These are phyloP conservation scores for Drosophila punjabiensis DNA, from an alignment of 1,140 invertebrate species.

Conservation along the genomic window DNA sequence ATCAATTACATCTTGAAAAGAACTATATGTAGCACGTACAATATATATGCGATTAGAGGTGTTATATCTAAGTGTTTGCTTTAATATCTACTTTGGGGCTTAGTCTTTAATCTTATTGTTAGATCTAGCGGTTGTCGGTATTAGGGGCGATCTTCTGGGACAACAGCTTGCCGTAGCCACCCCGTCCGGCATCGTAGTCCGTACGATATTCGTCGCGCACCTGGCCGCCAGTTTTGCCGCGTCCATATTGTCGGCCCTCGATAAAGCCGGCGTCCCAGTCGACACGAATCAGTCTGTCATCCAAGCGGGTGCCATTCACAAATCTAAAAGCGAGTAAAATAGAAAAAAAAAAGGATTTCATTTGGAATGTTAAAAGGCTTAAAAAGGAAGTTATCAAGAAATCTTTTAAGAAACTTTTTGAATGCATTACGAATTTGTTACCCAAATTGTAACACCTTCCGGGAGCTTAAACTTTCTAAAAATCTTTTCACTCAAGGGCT, in stretches of 20 bases:
- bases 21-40: conserved; percentile 62
- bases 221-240: conserved; percentile 99
- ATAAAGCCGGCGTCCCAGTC: conserved; percentile 99
- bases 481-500: background rate
- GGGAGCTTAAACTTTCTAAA: background rate
- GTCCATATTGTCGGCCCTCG: conserved; percentile 98
- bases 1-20: conserved; percentile 65
- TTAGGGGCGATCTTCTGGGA: conserved; percentile 91
- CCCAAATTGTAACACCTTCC: background rate
- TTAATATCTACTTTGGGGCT: conserved; percentile 50
- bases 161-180: conserved; percentile 98
- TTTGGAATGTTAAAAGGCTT: background rate
- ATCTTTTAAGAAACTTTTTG: no score
- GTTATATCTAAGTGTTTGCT: conserved; percentile 49
- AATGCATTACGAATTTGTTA: background rate
- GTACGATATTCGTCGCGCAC: conserved; percentile 99
- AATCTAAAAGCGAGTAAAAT: conserved; percentile 87
- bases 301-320: conserved; percentile 98
- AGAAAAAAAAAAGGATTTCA: background rate
- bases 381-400: no score
- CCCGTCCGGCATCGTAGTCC: conserved; percentile 98
- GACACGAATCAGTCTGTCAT: conserved; percentile 98
- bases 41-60: conserved; percentile 59
- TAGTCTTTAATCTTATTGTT: conserved; percentile 41
- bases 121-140: conserved; percentile 78